A percentile compares a stretch with the other conserved stretches of the same genome.
These are phyloP conservation scores for Ispidina lecontei DNA, from an alignment of 2,797 vertebrate genomes.

Conservation along the genomic window DNA sequence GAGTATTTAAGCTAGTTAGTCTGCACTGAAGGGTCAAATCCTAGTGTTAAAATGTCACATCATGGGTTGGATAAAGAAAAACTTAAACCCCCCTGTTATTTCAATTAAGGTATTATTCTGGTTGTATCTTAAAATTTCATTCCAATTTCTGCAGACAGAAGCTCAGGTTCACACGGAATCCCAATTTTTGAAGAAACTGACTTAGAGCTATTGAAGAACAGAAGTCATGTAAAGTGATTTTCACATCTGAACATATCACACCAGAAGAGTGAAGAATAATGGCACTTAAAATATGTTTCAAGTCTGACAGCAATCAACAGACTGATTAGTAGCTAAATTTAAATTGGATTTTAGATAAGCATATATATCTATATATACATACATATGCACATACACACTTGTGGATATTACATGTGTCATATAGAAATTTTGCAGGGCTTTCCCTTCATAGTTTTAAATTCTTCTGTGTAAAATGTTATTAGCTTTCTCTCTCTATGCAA, in stretches of 20 bases:
- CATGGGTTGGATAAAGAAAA: neutral
- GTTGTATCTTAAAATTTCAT: neutral
- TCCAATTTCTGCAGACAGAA: neutral
- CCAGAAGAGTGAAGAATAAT: slow-evolving; percentile 65
- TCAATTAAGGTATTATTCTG: neutral
- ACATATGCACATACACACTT: neutral
- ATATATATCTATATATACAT: neutral
- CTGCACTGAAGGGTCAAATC: neutral
- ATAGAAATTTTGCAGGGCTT: neutral
- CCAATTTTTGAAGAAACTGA: neutral
- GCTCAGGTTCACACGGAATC: neutral
- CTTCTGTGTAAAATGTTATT: neutral
- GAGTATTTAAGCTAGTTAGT: neutral
- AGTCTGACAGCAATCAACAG: slow-evolving; percentile 32
- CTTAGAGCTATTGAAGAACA: slow-evolving; percentile 26
- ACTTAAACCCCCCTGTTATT: neutral
- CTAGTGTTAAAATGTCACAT: neutral
- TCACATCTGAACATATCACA: slow-evolving; percentile 50
- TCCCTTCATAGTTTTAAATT: neutral
- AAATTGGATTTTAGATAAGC: slow-evolving; percentile 17
- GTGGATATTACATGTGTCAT: neutral
- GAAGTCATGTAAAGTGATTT: slow-evolving; percentile 54
- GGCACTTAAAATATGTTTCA: slow-evolving; percentile 36
- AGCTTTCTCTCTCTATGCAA: neutral
- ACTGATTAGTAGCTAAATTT: slow-evolving; percentile 7